These are phyloP conservation scores for Propithecus coquereli DNA, from an alignment of 2,113 vertebrate genomes.

Conservation along the genomic window DNA sequence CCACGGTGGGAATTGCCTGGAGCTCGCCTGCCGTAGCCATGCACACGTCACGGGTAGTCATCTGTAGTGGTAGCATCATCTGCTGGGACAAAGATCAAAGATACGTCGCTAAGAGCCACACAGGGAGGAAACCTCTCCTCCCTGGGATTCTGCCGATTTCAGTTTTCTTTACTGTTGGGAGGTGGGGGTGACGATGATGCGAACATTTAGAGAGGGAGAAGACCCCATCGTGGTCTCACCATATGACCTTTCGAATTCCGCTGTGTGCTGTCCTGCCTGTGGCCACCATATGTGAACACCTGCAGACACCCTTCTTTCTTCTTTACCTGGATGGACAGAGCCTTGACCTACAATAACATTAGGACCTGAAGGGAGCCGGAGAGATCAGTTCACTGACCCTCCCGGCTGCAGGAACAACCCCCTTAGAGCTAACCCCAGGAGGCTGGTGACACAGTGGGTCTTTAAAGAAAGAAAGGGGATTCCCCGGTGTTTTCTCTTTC, in stretches of 20 bases:
- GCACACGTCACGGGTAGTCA: neutral
- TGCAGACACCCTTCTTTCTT: neutral
- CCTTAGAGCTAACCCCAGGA: neutral
- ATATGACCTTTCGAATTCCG: fast-evolving
- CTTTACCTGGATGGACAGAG: neutral
- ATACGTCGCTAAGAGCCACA: neutral
- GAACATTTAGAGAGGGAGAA: neutral
- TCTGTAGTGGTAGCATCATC: neutral
- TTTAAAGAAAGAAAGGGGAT: neutral
- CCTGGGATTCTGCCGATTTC: no score
- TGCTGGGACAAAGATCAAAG: neutral
- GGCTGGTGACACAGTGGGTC: neutral
- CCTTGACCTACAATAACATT: no score
- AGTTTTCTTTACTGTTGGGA: neutral
- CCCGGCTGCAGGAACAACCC: neutral
- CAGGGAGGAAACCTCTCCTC: neutral
- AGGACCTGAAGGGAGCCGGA: neutral
- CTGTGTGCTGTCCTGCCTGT: fast-evolving
- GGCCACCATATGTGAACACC: no score
- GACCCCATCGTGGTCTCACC: neutral
- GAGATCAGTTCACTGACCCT: neutral
- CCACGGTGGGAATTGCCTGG: neutral
- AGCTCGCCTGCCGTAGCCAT: neutral
- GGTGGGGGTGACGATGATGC: neutral
- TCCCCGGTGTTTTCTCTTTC: neutral